These are phyloP conservation scores for Xyrichtys novacula DNA, from an alignment of 2,797 vertebrate genomes.

Conservation along the genomic window DNA sequence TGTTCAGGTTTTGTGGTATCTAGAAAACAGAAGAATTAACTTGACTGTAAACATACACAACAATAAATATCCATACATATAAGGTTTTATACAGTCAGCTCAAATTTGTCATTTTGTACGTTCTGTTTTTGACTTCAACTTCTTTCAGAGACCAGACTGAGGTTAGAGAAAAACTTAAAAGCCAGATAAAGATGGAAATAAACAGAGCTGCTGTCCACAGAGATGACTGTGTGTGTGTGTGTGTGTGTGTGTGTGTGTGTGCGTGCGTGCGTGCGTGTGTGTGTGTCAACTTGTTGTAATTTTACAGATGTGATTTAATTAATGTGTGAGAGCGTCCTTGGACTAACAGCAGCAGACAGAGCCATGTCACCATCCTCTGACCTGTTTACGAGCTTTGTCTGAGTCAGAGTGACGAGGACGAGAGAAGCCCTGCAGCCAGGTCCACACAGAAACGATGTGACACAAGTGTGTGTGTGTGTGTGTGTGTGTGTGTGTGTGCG, in stretches of 20 bases:
- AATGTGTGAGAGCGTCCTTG: conserved; percentile 39
- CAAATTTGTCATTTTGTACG: too few species aligned
- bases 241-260: too few species aligned
- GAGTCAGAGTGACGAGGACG: conserved; percentile 61
- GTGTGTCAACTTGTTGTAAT: conserved; percentile 23
- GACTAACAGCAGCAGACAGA: conserved; percentile 32
- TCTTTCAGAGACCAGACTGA: too few species aligned
- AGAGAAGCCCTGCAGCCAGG: conserved; percentile 56
- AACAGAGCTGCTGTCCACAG: background rate
- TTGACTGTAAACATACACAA: too few species aligned
- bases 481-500: conserved; percentile 1
- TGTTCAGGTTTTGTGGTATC: too few species aligned
- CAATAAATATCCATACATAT: too few species aligned
- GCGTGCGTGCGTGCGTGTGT: conserved; percentile 39
- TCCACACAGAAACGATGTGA: conserved; percentile 58
- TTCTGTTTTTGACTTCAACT: too few species aligned
- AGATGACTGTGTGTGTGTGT: too few species aligned
- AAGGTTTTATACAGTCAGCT: too few species aligned
- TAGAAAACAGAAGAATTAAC: too few species aligned
- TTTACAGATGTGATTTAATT: conserved; percentile 56
- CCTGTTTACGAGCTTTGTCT: conserved; percentile 61
- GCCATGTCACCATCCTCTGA: conserved; percentile 50
- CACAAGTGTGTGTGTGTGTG: conserved; percentile 23
- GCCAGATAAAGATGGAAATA: background rate
- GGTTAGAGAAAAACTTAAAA: background rate